Conservation (phyloP, 2,113 vertebrate genomes). For the Leptobrachium leishanense region DNA sequence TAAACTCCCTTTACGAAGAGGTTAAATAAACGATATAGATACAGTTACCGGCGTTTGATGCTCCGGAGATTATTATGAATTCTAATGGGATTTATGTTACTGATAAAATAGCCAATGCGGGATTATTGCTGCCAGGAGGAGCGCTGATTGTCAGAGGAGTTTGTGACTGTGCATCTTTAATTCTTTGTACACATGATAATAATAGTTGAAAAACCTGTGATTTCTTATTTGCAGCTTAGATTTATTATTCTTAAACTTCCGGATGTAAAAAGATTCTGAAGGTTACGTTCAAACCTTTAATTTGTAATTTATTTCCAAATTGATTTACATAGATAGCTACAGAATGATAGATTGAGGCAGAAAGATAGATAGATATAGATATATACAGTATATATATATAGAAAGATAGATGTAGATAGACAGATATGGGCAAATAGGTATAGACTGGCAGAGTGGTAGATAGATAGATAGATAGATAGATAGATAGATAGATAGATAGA, state of each 20-base stretch:
- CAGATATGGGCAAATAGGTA: too few species aligned
- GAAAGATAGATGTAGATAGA: too few species aligned
- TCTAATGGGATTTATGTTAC: not conserved
- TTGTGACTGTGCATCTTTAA: conserved; percentile 20
- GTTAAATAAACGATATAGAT: conserved; percentile 17
- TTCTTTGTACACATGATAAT: not conserved
- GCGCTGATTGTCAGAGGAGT: not conserved
- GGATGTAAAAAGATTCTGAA: not conserved
- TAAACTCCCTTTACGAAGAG: conserved; percentile 15
- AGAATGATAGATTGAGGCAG: too few species aligned
- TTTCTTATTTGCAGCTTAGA: not conserved
- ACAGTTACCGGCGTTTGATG: not conserved
- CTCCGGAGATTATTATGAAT: not conserved
- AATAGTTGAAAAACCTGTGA: not conserved
- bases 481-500: too few species aligned
- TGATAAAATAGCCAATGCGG: not conserved
- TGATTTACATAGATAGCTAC: too few species aligned
- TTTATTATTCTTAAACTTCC: not conserved
- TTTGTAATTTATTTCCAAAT: too few species aligned
- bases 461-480: too few species aligned
- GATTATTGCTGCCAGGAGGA: not conserved
- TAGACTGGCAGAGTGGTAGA: too few species aligned
- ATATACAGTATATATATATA: too few species aligned
- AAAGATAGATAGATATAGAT: too few species aligned
- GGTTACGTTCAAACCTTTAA: too few species aligned